Base-by-base conservation (phyloP, 2,888 invertebrate genomes). In the Dinocampus coccinellae region DNA sequence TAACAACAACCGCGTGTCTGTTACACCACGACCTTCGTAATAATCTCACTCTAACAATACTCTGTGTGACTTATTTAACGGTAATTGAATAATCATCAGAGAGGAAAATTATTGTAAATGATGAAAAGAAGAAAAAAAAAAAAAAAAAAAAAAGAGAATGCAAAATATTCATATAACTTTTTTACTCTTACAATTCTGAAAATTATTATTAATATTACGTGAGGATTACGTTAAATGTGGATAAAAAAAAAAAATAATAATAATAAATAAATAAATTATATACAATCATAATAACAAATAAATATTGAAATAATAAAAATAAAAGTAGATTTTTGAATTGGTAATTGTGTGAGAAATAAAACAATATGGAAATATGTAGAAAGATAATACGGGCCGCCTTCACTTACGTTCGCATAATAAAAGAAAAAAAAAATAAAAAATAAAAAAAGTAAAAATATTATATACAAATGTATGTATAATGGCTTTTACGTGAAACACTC, bases 1-100 rank as follows among this genome's bases (percentile, higher is more conserved):
- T 10, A 20, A 20, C 11, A 16, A 39, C 52, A 47, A 33, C 39
- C 24, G 53, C 53, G 55, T 55, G 24, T 55, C 26, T 55, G 26
- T 55, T 26, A 11, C 62, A 52, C 52, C 22, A 22, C 69, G 69
- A 69, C 69, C 68, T 68, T 68, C 60, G 58, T 67, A 20, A 57
- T 66, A 36, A 57, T 66, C 57, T 55, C 65, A 57, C 57, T 57
- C n/a, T 36, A 36, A 55, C 36, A 36, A 42, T 55, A 16, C 47
- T 47, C 47, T n/a, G 16, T 47, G 47, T 47, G 47, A 47, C 47
- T 47, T 47, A 47, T 47, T 47, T 20, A 47, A 16, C 47, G 47
- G 47, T n/a, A 47, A 47, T 47, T 47, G 47, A 16, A 47, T 47
- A 47, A 47, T 16, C 47, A 47, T 47, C 47, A 16, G 47, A 47